A percentile compares a stretch with the other conserved stretches of the same genome.
Evolutionary conservation across 2,113 vertebrate species (phyloP).

Genomic region (Antigone vipio): DNA sequence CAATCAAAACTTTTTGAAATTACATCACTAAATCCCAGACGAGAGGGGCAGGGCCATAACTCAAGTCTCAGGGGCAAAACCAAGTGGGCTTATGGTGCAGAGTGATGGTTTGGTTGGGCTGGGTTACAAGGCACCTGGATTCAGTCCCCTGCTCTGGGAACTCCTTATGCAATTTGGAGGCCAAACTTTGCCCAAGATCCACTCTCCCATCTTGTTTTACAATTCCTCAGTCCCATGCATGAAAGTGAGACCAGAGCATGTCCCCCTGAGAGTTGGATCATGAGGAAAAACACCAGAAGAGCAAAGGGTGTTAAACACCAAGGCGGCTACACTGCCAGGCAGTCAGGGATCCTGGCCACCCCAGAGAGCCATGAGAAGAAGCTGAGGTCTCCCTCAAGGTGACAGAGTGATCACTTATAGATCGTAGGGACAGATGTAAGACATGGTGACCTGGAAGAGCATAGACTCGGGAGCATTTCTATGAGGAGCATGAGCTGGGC

Average conservation of each 20-base stretch:
- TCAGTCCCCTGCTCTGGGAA: neutral
- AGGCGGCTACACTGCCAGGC: neutral
- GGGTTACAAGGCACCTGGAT: neutral
- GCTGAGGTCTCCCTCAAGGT: neutral
- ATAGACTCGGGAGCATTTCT: neutral
- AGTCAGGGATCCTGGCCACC: neutral
- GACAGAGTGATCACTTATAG: neutral
- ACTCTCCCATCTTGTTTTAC: neutral
- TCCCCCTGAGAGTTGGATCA: neutral
- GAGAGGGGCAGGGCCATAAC: neutral
- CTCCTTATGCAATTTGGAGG: neutral
- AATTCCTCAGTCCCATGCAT: neutral
- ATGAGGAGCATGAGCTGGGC: neutral
- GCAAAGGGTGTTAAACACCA: neutral
- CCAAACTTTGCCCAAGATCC: neutral
- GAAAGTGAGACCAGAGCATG: neutral
- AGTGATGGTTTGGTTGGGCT: neutral
- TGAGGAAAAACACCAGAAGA: neutral
- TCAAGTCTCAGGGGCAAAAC: neutral
- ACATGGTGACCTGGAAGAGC: neutral
- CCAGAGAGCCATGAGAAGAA: neutral
- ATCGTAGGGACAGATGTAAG: neutral
- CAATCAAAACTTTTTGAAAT: constrained; percentile 10
- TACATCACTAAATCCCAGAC: neutral
- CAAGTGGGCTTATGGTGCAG: neutral